Base-by-base conservation (phyloP, 2,797 vertebrate genomes). In the Tauraco hartlaubi region DNA sequence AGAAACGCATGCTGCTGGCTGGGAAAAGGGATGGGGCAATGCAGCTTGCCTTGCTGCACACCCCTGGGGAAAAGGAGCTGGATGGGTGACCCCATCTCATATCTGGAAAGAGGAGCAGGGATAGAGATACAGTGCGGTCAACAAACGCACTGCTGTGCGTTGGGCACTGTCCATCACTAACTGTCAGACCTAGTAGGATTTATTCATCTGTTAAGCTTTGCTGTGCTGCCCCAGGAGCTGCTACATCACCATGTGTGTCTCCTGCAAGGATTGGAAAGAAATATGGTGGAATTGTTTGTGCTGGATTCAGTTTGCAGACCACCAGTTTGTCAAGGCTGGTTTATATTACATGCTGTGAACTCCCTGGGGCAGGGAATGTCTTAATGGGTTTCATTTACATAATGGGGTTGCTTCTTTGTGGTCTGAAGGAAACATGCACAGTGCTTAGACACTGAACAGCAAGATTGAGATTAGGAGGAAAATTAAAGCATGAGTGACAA, bases 371-470 rank as follows among this genome's bases (percentile, higher is more conserved):
- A 76, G 59, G 37, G 44, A 85, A 67, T 37, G 67, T 33, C 23
- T 62, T 78, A 43, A 83, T 44, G 28, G 2, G 5, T 56, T 79
- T 91, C 1, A 16, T 35, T 86, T 84, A 4, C 6, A 9, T 12
- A 19, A 0, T 0, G 2, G 0, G 0, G 0, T 0, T 58, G 1
- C 2, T 85, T 80, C 80, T 85, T 67, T 78, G n/a, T 75, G 51
- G 39, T 73, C 21, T 87, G 63, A 63, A 54, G 73, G 73, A 91
- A 93, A 59, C 15, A 29, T 3, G 22, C 22, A 18, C 15, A 28
- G 11, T 43, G 25, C 8, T 81, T 59, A 35, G 37, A 56, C 19
- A 69, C 18, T 61, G 37, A 72, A 28, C n/a, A 54, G 16, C 25
- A 77, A 29, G 13, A 55, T 1, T 29, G 15, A 62, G 39, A 66